Conservation (phyloP, 2,797 vertebrate species). For the Chaunax sp. region DNA sequence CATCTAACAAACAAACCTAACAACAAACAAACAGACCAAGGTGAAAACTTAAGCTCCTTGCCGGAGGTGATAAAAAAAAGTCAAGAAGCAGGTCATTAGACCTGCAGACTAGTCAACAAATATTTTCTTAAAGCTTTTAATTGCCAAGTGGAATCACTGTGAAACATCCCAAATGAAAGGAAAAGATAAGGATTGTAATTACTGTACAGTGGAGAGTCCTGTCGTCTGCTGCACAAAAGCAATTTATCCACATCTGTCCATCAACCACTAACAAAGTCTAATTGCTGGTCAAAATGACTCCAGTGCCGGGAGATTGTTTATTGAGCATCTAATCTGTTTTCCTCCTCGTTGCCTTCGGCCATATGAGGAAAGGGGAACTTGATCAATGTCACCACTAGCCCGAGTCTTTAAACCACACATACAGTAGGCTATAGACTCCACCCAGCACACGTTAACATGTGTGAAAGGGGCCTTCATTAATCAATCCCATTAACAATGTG, state of each 20-base stretch:
- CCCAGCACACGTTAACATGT: conserved; percentile 36
- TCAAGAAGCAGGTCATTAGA: conserved; percentile 10
- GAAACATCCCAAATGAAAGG: conserved; percentile 12
- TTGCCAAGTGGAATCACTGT: conserved; percentile 2
- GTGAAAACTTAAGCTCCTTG: too few species aligned
- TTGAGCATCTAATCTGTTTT: conserved; percentile 75
- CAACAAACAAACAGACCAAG: too few species aligned
- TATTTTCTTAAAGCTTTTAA: conserved; percentile 33
- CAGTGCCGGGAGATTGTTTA: conserved; percentile 73
- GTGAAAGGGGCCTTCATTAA: conserved; percentile 54
- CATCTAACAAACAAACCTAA: too few species aligned
- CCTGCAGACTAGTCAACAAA: conserved; percentile 18
- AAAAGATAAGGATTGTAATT: conserved; percentile 48
- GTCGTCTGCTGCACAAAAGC: conserved; percentile 33
- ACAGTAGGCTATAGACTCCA: conserved; percentile 48
- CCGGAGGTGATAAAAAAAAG: neutral
- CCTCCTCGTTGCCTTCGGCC: conserved; percentile 53
- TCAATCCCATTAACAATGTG: conserved; percentile 48
- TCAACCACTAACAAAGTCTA: conserved; percentile 58
- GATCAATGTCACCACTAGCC: conserved; percentile 68
- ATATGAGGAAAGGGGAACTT: conserved; percentile 21
- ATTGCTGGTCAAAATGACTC: conserved; percentile 73
- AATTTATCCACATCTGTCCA: conserved; percentile 51
- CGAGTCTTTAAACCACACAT: conserved; percentile 54
- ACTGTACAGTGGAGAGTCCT: conserved; percentile 37